Base-by-base conservation (phyloP, 2,797 vertebrate genomes). In the Neomorphus geoffroyi region DNA sequence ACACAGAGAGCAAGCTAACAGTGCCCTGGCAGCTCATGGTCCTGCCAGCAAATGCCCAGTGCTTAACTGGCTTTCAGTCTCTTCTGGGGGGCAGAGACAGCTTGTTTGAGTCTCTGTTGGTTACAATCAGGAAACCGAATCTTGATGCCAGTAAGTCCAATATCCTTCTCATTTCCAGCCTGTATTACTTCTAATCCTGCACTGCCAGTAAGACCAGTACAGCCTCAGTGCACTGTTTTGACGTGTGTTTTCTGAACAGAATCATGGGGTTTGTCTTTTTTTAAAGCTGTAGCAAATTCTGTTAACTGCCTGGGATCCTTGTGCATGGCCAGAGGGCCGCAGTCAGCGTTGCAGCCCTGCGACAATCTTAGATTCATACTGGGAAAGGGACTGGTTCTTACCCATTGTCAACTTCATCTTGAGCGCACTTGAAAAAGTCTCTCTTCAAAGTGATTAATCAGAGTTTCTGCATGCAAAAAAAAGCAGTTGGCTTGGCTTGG, bases 241-340 rank as follows among this genome's bases (percentile, higher is more conserved):
- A 51, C 65, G 85, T 57, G 50, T 18, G 21, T 90, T 92, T 92
- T 73, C 73, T 95, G 87, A 65, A 23, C 65, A 45, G 62, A 91
- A 43, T 6, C 51, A 6, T 48, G 69, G 79, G n/a, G 60, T 85
- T 77, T 3, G 14, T 43, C 7, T 78, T 13, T 43, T n/a, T 23
- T n/a, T 24, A 35, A 80, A 80, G 78, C 75, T 91, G 19, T 12
- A 32, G 41, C 53, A 13, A 33, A 37, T 64, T 54, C 60, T 54
- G 41, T 39, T 67, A 37, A 8, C 65, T 90, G 70, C 78, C 70
- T 70, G 8, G 67, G 45, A 22, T 24, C 45, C 30, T 46, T 1
- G 0, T 2, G 48, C 61, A 1, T 0, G 0, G 57, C 43, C 10
- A 0, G 62, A 45, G 61, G 13, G 69, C 30, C 1, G 0, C 46